Base-by-base conservation (phyloP, 2,797 vertebrate species). In the Rhincodon typus region DNA sequence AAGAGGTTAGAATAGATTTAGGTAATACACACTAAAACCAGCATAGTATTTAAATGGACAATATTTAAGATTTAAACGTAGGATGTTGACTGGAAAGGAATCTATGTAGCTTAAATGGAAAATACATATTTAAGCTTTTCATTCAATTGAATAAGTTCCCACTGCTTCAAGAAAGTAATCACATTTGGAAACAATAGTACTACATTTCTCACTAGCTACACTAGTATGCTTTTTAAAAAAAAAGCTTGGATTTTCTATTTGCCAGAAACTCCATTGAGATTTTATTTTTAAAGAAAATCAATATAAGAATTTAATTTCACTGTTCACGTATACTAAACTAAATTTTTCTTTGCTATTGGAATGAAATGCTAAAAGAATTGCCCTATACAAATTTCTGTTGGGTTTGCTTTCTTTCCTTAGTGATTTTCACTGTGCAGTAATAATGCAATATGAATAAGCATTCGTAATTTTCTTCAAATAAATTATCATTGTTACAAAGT, bases 281-380 rank as follows among this genome's bases (percentile, higher is more conserved):
- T 74, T 95, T 72, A 72, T 50, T 50, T 94, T 77, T 21, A 77
- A 77, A 77, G n/a, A 5, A 53, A 72, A 53, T 50, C 70, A 95
- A 77, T 77, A 57, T 77, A 53, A 72, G 30, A 95, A 74, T 74
- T 50, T 95, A 77, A 57, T 77, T 95, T 95, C 50, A 93, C 12
- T 4, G 53, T 57, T 34, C 70, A 34, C 50, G 2, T n/a, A 17
- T 46, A n/a, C 5, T 30, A 23, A 53, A 57, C 38, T 77, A n/a
- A 57, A 95, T 95, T 27, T 74, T 95, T 53, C 53, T 77, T 95
- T 95, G 25, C 50, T 53, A 95, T 77, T 95, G 74, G 42, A 34
- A 30, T 53, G 46, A 46, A 21, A 72, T 77, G 17, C 46, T 53
- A n/a, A 57, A 7, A n/a, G n/a, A n/a, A n/a, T 94, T 70, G 70